A percentile compares a stretch with the other conserved stretches of the same genome.
These are phyloP conservation scores for Danaus plexippus DNA, from an alignment of 1,140 invertebrate species.

Conservation along the genomic window DNA sequence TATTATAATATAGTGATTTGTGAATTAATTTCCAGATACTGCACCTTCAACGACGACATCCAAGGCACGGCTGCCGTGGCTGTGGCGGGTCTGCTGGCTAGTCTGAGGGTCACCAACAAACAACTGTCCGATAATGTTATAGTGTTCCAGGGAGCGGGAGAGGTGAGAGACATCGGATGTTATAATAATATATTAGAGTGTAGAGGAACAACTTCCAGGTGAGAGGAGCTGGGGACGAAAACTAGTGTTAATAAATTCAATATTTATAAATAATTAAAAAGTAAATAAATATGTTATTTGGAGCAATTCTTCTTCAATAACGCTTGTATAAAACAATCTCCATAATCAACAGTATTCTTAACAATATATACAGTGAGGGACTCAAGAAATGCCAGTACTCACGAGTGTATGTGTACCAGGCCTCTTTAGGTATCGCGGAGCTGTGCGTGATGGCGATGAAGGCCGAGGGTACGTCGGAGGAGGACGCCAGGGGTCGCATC, in stretches of 20 bases:
- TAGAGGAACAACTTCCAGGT: too few relatives aligned
- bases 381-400: background rate
- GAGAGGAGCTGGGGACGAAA: too few relatives aligned
- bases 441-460: conserved; percentile 91
- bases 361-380: too few relatives aligned
- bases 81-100: conserved; percentile 91
- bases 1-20: background rate
- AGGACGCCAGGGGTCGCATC: conserved; percentile 81
- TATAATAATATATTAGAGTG: too few relatives aligned
- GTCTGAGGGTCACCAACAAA: conserved; percentile 82
- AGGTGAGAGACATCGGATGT: conserved; percentile 69
- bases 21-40: conserved; percentile 73
- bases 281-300: background rate
- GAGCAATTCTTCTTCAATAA: too few relatives aligned
- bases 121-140: conserved; percentile 86
- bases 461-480: conserved; percentile 80
- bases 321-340: too few relatives aligned
- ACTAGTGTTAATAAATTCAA: conserved; percentile 4
- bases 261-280: background rate
- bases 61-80: conserved; percentile 94
- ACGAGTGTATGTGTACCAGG: conserved; percentile 63
- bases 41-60: conserved; percentile 97
- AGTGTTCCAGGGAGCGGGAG: conserved; percentile 94
- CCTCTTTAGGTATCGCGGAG: conserved; percentile 89
- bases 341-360: too few relatives aligned